Base-by-base conservation (phyloP, 1,140 invertebrate genomes). In the Melanaphis sacchari region DNA sequence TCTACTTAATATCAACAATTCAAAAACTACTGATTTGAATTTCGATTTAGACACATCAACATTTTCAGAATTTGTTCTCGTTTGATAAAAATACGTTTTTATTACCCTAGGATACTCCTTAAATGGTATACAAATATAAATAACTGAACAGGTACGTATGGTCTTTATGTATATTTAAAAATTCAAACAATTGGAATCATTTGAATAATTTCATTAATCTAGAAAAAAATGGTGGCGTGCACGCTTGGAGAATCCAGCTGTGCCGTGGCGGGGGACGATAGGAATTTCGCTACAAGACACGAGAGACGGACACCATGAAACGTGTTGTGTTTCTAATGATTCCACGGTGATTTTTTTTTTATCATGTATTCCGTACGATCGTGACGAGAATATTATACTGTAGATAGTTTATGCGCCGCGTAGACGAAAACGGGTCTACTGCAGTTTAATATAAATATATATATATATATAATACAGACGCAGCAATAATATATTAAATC, bases 321-420 rank as follows among this genome's bases (percentile, higher is more conserved):
- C 59, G 59, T 76, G 59, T 76, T 76, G 59, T 76, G 59, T 76
- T 76, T 76, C 59, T 76, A 76, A 76, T 76, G 59, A 76, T 76
- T 76, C 59, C 59, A 76, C 31, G 18, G n/a, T n/a, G 59, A n/a
- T 76, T 76, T 76, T 66, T 52, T 66, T 66, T 76, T 82, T 82
- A 38, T 82, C 81, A 82, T 40, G 81, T 76, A 76, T 76, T 76
- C 81, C 81, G 81, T 18, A 76, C 81, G 8, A 82, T 82, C 81
- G 81, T 82, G 81, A 82, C 81, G 81, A 40, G 81, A 82, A 82
- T 40, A 82, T 82, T 82, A 82, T 24, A 4, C 18, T 38, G 36
- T 36, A 82, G 24, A 76, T 76, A 76, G 59, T 76, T 76, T 76
- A 76, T 76, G 31, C n/a, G 59, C 59, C 59, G 81, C 81, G 38